Conservation (phyloP, 2,797 vertebrate genomes). For the Xenopus petersii region DNA sequence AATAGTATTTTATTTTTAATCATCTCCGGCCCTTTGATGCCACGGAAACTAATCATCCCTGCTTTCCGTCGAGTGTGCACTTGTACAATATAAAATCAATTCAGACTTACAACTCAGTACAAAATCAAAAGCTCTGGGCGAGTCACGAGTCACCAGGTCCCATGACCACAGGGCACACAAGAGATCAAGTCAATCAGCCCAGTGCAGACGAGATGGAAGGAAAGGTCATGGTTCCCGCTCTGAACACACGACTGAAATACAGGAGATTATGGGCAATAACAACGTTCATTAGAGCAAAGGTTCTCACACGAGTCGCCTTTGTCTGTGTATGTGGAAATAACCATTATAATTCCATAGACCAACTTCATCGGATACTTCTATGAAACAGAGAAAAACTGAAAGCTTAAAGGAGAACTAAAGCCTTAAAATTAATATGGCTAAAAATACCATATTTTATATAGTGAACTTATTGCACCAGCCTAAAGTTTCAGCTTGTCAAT, state of each 20-base stretch:
- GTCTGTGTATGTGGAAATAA: neutral
- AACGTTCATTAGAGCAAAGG: slow-evolving; percentile 30
- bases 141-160: slow-evolving; percentile 17
- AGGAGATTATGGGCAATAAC: slow-evolving; percentile 4
- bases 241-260: slow-evolving; percentile 1
- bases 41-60: neutral
- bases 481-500: too few species aligned
- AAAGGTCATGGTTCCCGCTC: slow-evolving; percentile 48
- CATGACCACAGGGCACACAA: slow-evolving; percentile 33
- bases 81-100: slow-evolving; percentile 23
- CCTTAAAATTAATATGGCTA: too few species aligned
- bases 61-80: slow-evolving; percentile 11
- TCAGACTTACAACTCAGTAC: neutral
- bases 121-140: slow-evolving; percentile 9
- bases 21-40: neutral
- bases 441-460: too few species aligned
- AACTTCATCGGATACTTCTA: neutral
- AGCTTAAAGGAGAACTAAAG: too few species aligned
- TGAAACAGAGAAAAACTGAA: slow-evolving; percentile 4
- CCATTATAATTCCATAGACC: neutral
- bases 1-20: neutral
- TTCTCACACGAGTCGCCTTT: neutral
- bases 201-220: slow-evolving; percentile 9
- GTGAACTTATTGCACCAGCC: too few species aligned
- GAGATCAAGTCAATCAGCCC: slow-evolving; percentile 52